phyloP scores from a whole-genome alignment of 2,113 vertebrate species.

The Recurvirostra avosetta region DNA sequence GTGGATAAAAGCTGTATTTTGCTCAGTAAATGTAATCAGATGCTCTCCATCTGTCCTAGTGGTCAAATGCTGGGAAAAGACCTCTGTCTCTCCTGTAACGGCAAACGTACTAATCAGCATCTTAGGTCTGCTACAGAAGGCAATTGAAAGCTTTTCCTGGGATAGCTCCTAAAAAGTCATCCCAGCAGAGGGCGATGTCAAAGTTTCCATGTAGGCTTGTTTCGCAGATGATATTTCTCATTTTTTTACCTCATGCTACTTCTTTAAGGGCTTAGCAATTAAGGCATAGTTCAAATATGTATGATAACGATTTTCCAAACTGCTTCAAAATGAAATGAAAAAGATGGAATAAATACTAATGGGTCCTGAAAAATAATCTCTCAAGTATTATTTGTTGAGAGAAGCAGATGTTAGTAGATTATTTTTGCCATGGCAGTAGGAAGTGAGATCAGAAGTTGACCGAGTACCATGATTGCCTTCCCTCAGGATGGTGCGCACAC shows the following conservation, averaged over 20 bases:
- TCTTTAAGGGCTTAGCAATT: background rate
- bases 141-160: background rate
- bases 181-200: conserved; percentile 15
- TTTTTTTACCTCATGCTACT: background rate
- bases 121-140: background rate
- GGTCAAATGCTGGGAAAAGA: background rate
- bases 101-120: too few relatives aligned
- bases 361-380: background rate
- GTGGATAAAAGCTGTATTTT: background rate
- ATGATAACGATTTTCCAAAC: background rate
- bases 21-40: background rate
- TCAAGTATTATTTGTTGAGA: background rate
- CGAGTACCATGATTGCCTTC: background rate
- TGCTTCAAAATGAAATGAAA: background rate
- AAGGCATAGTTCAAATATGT: background rate
- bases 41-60: background rate
- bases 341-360: background rate
- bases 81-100: background rate
- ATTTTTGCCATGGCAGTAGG: background rate
- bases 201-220: background rate
- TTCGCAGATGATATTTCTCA: background rate
- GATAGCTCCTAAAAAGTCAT: background rate
- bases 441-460: background rate
- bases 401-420: background rate
- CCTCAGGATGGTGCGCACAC: background rate